These are phyloP conservation scores for Teinopalpus imperialis DNA, from an alignment of 2,888 invertebrate genomes.

Conservation along the genomic window DNA sequence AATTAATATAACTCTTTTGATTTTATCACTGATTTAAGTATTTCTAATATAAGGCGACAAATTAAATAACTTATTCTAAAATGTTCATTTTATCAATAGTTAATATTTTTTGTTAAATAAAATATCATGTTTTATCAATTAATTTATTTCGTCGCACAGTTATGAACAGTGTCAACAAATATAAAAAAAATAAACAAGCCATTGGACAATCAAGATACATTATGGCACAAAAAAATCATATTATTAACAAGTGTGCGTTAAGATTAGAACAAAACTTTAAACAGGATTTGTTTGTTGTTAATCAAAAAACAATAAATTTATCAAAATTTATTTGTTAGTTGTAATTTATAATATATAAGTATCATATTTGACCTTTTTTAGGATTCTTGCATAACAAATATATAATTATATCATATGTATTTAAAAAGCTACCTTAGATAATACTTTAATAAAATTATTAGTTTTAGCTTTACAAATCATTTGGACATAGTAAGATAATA, in stretches of 20 bases:
- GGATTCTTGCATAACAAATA: background rate
- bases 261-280: background rate
- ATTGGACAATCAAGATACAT: slow-evolving; percentile 5
- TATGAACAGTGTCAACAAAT: slow-evolving; percentile 12
- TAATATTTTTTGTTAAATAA: too few species aligned
- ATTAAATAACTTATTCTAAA: too few species aligned
- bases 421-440: too few species aligned
- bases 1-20: too few species aligned
- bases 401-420: background rate
- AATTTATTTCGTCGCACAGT: slow-evolving; percentile 14
- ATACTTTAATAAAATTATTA: too few species aligned
- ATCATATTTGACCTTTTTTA: too few species aligned
- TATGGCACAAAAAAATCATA: slow-evolving; percentile 22
- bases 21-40: too few species aligned
- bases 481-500: too few species aligned
- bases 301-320: background rate
- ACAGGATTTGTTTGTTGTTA: background rate
- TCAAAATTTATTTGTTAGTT: background rate
- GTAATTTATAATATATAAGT: background rate
- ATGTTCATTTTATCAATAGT: too few species aligned
- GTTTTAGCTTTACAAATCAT: too few species aligned
- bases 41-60: too few species aligned
- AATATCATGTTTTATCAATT: background rate
- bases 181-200: slow-evolving; percentile 11
- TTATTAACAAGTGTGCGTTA: slow-evolving; percentile 16